Evolutionary conservation across 2,113 vertebrate species (phyloP), one percentile per base, ranked within the genome.

Genomic region (Phalacrocorax aristotelis): DNA sequence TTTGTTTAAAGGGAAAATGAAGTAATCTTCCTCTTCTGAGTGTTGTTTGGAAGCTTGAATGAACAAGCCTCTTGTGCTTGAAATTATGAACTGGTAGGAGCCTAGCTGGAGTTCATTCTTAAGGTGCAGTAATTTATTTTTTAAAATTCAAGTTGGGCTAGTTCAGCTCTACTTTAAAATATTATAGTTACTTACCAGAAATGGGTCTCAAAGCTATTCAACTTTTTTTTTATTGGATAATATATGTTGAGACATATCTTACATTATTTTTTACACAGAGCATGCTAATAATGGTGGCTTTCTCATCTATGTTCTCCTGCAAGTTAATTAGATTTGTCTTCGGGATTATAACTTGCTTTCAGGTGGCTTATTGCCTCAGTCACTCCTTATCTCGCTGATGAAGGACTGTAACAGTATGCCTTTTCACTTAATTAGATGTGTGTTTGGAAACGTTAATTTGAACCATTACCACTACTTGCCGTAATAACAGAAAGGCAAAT

Each of bases 291-390:
- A 17, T 4, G 3, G 36, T 87, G 36, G 3, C 61, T 95, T 93
- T 93, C 82, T 87, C 26, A 40, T 87, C 3, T 44, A 71, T 44
- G 15, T 68, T 91, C 44, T 85, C 27, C 54, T 85, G 52, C 65
- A 82, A 92, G 65, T 95, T 95, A 95, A 95, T 97, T 95, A 87
- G 84, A 69, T 48, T 89, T 81, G 16, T 14, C 72, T 55, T 87
- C 71, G 44, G 48, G n/a, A 66, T 93, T 91, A 85, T 23, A 52
- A 44, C 32, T 94, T 92, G 68, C 38, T 68, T 61, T 69, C 61
- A 80, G 74, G 40, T 76, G 20, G 62, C 44, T 51, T 93, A 95
- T 82, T 95, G 77, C 77, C 62, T 84, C 54, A 90, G 57, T 74
- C 62, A 75, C 42, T 95, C 64, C 91, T 85, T 92, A 57, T 84